Conservation (phyloP, 1,140 invertebrate genomes). For the Druon quercuslanigerum region DNA sequence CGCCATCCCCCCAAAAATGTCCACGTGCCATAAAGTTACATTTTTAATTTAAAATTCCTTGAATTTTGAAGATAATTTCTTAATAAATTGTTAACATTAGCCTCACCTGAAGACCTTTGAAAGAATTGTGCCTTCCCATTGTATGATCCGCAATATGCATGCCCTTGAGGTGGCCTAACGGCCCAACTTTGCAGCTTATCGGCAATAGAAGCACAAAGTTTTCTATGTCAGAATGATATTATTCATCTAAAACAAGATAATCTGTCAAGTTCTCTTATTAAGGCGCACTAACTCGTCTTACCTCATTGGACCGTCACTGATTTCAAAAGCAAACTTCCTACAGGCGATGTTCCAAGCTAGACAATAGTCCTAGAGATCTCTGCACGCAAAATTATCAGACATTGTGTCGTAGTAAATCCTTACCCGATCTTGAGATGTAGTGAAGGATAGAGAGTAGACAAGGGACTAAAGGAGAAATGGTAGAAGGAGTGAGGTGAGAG, state of each 20-base stretch:
- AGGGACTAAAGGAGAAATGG: constrained; percentile 8
- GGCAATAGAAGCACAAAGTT: neutral
- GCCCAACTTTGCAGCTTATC: neutral
- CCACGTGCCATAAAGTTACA: no score
- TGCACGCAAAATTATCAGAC: constrained; percentile 52
- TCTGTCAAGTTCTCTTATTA: constrained; percentile 31
- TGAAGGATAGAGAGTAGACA: constrained; percentile 19
- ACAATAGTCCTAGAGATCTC: constrained; percentile 35
- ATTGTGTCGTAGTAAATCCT: constrained; percentile 38
- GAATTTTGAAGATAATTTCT: no score
- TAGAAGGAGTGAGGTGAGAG: constrained; percentile 26
- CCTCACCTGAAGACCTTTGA: neutral
- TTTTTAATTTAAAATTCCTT: no score
- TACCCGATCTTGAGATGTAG: constrained; percentile 38
- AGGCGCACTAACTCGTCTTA: constrained; percentile 24
- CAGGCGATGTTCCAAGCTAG: constrained; percentile 34
- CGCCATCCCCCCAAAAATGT: no score
- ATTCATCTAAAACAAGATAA: constrained; percentile 4
- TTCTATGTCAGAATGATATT: constrained; percentile 20
- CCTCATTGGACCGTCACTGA: constrained; percentile 44
- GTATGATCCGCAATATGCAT: neutral
- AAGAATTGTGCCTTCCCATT: neutral
- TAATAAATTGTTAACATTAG: no score
- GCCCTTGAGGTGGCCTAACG: neutral
- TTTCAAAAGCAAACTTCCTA: constrained; percentile 37